Evolutionary conservation across 2,888 invertebrate species (phyloP).

Genomic region (Chamaedrilus cognettii): DNA sequence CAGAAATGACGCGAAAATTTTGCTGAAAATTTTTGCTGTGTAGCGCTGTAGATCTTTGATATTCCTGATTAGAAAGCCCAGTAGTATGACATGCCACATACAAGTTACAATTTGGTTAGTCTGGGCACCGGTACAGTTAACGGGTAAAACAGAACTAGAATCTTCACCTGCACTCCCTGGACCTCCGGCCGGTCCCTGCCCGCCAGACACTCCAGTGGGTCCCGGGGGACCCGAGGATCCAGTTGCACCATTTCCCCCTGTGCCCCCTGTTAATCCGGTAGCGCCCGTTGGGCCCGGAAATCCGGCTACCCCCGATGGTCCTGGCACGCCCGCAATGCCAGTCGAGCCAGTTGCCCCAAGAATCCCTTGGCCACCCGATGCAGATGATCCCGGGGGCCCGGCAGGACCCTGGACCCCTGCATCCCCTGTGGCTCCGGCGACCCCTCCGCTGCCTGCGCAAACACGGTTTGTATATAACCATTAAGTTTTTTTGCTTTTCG

Average conservation of each 20-base stretch:
- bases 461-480: too few relatives aligned
- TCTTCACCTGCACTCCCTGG: constrained; percentile 10
- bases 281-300: constrained; percentile 34
- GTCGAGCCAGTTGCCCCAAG: constrained; percentile 7
- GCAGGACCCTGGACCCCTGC: constrained; percentile 24
- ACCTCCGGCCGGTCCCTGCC: constrained; percentile 33
- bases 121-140: too few relatives aligned
- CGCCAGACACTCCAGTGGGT: constrained; percentile 43
- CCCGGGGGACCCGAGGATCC: constrained; percentile 35
- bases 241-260: constrained; percentile 38
- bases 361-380: constrained; percentile 16
- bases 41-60: too few relatives aligned
- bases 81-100: too few relatives aligned
- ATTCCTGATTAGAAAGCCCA: too few relatives aligned
- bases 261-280: constrained; percentile 39
- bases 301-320: constrained; percentile 22
- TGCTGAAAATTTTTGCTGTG: too few relatives aligned
- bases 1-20: too few relatives aligned
- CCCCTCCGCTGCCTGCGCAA: constrained; percentile 23
- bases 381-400: constrained; percentile 21
- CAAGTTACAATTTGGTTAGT: too few relatives aligned
- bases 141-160: too few relatives aligned
- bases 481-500: too few relatives aligned
- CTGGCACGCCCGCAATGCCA: constrained; percentile 18
- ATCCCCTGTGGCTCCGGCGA: constrained; percentile 26